A percentile compares a stretch with the other conserved stretches of the same genome.
phyloP scores from a whole-genome alignment of 2,797 vertebrate species.

The Tauraco hartlaubi region DNA sequence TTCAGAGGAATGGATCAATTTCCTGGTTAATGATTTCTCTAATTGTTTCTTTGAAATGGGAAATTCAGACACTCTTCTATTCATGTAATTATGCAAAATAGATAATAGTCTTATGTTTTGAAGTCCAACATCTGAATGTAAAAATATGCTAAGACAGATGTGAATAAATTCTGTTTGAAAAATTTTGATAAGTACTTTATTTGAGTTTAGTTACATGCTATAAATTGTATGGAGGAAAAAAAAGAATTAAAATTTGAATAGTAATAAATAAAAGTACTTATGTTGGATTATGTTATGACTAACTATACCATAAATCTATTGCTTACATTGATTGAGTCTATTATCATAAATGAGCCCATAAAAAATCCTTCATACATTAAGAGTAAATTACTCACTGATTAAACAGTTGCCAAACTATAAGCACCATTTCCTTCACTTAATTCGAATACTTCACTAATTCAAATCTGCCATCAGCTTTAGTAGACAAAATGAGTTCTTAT shows the following conservation, averaged over 20 bases:
- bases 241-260: slow-evolving; percentile 4
- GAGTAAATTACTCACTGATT: slow-evolving; percentile 59
- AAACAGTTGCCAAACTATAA: slow-evolving; percentile 48
- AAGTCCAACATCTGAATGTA: slow-evolving; percentile 1
- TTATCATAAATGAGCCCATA: slow-evolving; percentile 46
- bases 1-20: neutral
- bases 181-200: neutral
- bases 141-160: neutral
- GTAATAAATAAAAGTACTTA: slow-evolving; percentile 53
- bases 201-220: neutral
- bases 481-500: slow-evolving; percentile 21
- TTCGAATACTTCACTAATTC: slow-evolving; percentile 54
- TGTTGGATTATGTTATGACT: slow-evolving; percentile 2
- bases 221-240: neutral
- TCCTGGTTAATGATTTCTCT: neutral
- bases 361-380: slow-evolving; percentile 41
- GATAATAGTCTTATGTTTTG: neutral
- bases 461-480: slow-evolving; percentile 29
- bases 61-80: neutral
- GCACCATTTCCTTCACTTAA: slow-evolving; percentile 35
- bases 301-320: slow-evolving; percentile 37
- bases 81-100: neutral
- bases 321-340: slow-evolving; percentile 40
- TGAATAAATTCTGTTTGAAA: neutral
- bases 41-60: neutral